These are phyloP conservation scores for Lynx canadensis DNA, from an alignment of 2,113 vertebrate species.

Conservation along the genomic window DNA sequence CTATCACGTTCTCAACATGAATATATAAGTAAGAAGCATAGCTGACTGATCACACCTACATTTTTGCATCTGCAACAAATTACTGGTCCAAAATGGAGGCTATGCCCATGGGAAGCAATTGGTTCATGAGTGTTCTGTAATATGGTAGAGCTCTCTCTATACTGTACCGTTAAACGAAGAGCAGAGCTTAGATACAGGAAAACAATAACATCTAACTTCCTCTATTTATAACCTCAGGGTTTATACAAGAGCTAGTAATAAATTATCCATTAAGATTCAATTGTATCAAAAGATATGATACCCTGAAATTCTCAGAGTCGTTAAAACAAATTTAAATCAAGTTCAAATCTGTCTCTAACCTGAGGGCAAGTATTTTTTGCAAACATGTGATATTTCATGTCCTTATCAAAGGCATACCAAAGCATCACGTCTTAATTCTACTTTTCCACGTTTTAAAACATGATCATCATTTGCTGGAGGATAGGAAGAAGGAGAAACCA, in stretches of 20 bases:
- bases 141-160: not conserved
- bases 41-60: not conserved
- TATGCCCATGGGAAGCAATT: not conserved
- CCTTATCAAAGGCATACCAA: constrained; percentile 17
- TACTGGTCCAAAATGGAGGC: not conserved
- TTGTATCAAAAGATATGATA: not conserved
- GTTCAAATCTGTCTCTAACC: not conserved
- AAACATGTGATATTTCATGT: not conserved
- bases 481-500: constrained; percentile 79
- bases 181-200: constrained; percentile 41
- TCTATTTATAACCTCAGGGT: constrained; percentile 32
- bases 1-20: not conserved
- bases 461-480: not conserved
- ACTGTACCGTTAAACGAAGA: not conserved
- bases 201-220: constrained; percentile 44
- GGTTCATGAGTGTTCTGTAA: not conserved
- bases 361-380: not conserved
- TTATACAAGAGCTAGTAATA: constrained; percentile 61
- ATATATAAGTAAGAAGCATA: not conserved
- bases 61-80: constrained; percentile 6
- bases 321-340: constrained; percentile 27
- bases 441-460: not conserved
- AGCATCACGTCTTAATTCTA: not conserved
- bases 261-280: constrained; percentile 68
- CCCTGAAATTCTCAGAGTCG: not conserved